These are phyloP conservation scores for Epinotia ramella DNA, from an alignment of 2,888 invertebrate genomes.

Conservation along the genomic window DNA sequence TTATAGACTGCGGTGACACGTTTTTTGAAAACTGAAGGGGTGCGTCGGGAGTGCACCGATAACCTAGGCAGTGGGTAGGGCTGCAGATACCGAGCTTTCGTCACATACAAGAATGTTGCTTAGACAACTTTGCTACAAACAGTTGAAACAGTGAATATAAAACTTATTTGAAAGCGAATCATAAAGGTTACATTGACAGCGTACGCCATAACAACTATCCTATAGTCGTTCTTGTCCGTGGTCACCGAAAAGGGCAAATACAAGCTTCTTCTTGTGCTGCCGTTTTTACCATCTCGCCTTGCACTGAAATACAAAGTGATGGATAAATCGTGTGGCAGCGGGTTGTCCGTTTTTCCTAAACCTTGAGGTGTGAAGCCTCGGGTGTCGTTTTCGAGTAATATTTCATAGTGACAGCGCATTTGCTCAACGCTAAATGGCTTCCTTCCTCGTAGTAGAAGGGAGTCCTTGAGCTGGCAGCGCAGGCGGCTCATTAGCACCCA, in stretches of 20 bases:
- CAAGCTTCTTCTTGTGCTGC: not conserved
- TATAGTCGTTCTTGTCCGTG: not conserved
- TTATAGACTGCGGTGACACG: slow-evolving; percentile 40
- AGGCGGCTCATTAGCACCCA: slow-evolving; percentile 74
- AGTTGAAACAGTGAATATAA: not conserved
- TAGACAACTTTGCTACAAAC: not conserved
- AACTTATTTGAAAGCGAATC: not conserved
- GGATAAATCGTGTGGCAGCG: not conserved
- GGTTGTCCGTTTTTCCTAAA: not conserved
- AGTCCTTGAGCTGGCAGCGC: slow-evolving; percentile 75
- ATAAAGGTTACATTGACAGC: not conserved
- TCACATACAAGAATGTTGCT: not conserved
- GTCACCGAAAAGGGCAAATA: not conserved
- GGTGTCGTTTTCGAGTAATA: slow-evolving; percentile 18
- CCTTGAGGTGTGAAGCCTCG: not conserved
- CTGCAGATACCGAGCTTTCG: not conserved
- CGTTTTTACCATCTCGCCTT: not conserved
- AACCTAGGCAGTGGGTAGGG: not conserved
- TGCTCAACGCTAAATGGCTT: slow-evolving; percentile 56
- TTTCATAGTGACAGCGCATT: slow-evolving; percentile 33
- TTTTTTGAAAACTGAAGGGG: slow-evolving; percentile 24
- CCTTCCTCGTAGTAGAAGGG: slow-evolving; percentile 74
- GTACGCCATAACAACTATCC: not conserved
- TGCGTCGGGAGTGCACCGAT: slow-evolving; percentile 23
- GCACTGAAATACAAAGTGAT: not conserved